Conservation (phyloP, 2,888 invertebrate species). For the Pedicia rivosa region DNA sequence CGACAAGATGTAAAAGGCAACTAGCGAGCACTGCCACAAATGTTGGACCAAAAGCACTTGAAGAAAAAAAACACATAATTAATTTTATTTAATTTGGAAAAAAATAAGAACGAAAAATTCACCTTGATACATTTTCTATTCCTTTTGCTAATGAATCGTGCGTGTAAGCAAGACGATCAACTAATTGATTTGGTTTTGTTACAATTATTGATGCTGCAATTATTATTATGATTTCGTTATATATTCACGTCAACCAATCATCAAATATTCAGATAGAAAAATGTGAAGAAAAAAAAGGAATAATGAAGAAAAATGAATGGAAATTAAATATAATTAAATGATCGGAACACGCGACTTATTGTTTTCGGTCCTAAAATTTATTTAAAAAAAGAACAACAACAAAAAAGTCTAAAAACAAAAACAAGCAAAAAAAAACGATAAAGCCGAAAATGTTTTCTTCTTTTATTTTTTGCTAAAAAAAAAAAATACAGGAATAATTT, state of each 20-base stretch:
- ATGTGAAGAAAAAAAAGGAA: background rate
- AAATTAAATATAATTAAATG: no score
- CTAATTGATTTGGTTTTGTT: conserved; percentile 10
- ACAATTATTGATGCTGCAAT: background rate
- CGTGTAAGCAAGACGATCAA: conserved; percentile 23
- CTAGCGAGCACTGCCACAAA: conserved; percentile 33
- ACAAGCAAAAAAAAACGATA: no score
- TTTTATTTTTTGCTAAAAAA: no score
- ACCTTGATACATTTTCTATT: conserved; percentile 23
- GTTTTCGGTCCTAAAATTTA: no score
- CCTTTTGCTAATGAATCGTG: conserved; percentile 26
- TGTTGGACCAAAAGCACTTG: conserved; percentile 31
- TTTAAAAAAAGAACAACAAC: no score
- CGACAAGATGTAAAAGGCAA: conserved; percentile 37
- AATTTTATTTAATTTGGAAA: background rate
- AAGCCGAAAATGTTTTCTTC: no score
- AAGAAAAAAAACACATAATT: background rate
- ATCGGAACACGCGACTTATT: no score
- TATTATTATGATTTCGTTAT: no score
- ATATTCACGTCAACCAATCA: no score
- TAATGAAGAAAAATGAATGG: no score
- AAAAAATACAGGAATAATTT: no score
- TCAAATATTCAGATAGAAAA: background rate
- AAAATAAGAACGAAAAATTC: conserved; percentile 6
- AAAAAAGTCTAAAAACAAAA: no score